Base-by-base conservation (phyloP, 1,140 invertebrate genomes). In the Zaprionus inermis region DNA sequence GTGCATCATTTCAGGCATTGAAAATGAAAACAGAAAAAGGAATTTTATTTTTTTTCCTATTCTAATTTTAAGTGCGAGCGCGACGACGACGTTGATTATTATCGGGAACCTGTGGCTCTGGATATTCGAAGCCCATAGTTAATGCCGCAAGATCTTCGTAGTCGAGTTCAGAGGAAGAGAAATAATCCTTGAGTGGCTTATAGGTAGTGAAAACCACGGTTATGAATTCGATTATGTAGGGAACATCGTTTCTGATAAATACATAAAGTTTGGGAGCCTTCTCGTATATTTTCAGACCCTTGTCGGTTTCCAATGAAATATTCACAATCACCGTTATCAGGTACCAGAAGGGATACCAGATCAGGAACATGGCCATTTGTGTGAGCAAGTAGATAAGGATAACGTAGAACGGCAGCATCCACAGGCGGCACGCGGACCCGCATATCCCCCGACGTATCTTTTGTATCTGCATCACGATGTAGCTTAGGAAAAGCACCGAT, bases 371-470 rank as follows among this genome's bases (percentile, higher is more conserved):
- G 11, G 3, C 44, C 1, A 22, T 11, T 18, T 22, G 18, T 5
- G 44, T 12, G 44, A 22, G 20, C 4, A 22, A 0, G 12, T 49
- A 49, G 10, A 49, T 1, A 11, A 22, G 0, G 11, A 12, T 3
- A 1, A 46, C 2, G 41, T 46, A 11, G 16, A 46, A 1, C 3
- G 44, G 44, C 5, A 22, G 2, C 3, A 22, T 6, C 44, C 44
- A 49, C 1, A 49, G 7, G 1, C 11, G 9, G 0, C 11, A 11
- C 3, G 10, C 0, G 16, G 2, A 0, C 3, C n/a, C 1, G 1
- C 18, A 49, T 49, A 10, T 46, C 14, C 18, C 14, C 18, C 11
- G 16, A 5, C 18, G 18, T 20, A 49, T 2, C 4, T 5, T 12
- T 11, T 20, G 16, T 0, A 49, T 5, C 4, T 11, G 18, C 16